A percentile compares a stretch with the other conserved stretches of the same genome.
These are phyloP conservation scores for Physocephala rufipes DNA, from an alignment of 2,888 invertebrate genomes.

Conservation along the genomic window DNA sequence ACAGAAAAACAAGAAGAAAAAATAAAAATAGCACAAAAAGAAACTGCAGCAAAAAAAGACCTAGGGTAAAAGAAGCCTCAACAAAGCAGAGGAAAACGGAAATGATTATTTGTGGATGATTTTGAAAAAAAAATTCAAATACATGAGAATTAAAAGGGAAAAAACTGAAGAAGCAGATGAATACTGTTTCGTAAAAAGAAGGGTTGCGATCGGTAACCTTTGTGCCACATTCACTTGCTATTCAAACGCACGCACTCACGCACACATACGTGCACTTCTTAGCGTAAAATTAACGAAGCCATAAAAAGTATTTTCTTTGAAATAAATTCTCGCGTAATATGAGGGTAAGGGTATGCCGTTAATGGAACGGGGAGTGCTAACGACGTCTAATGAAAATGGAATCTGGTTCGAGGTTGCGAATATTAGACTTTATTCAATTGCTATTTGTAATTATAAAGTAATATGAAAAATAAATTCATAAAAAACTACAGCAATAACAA, in stretches of 20 bases:
- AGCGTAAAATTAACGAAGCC: no score
- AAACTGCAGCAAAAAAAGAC: background rate
- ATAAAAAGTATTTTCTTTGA: no score
- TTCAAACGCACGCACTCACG: background rate
- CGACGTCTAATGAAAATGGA: no score
- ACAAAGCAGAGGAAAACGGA: constrained; percentile 17
- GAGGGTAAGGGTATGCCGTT: no score
- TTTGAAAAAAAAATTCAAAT: background rate
- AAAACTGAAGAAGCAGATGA: background rate
- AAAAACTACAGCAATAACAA: background rate
- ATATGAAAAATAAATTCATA: no score
- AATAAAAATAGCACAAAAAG: background rate
- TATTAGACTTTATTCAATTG: no score
- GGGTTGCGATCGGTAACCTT: constrained; percentile 9
- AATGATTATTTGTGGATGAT: constrained; percentile 32
- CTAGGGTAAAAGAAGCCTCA: constrained; percentile 8
- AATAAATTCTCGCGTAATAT: no score
- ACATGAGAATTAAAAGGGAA: constrained; percentile 14
- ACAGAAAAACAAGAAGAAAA: constrained; percentile 2
- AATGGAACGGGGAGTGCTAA: no score
- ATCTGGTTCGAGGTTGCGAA: no score
- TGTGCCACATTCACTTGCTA: constrained; percentile 6
- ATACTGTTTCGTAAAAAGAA: background rate
- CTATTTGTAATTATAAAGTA: background rate
- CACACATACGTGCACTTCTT: background rate